Base-by-base conservation (phyloP, 2,797 vertebrate genomes). In the Moxostoma hubbsi region DNA sequence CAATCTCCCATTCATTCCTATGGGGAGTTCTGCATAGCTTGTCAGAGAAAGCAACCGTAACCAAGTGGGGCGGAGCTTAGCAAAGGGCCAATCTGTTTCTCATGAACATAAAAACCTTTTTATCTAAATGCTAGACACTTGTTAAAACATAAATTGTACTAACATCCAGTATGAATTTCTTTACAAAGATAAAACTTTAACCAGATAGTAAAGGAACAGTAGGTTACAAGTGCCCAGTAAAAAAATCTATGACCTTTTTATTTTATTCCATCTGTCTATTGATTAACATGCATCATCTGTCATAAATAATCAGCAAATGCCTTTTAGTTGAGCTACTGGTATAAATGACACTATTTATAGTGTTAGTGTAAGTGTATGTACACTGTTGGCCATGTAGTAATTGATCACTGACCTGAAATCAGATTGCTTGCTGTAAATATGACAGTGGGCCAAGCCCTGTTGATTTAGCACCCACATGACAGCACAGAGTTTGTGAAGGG, bases 211-310 rank as follows among this genome's bases (percentile, higher is more conserved):
- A 36, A 36, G 36, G 36, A 36, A 36, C 0, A 36, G 36, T 4
- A 36, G 36, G 36, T 36, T 36, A 36, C 36, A 36, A 36, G 36
- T 36, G 36, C 36, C 36, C 36, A 36, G 36, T 36, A 63, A 75
- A 77, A 24, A 36, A 82, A 84, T 84, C 83, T 64, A 81, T 84
- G 68, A 13, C n/a, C 73, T 53, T 84, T 80, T 80, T 59, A 82
- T 82, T 80, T 45, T 9, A 76, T 71, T 51, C 58, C 73, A 50
- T 58, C 66, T 55, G 54, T 15, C 46, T 70, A 80, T 80, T 24
- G 80, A 80, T 82, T 77, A 64, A 46, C 68, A 68, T 53, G 10
- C 50, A 65, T 62, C 46, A 63, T 62, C 73, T n/a, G 77, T 81
- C 66, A 80, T 65, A 16, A 83, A 81, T 76, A 80, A 65, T 75